A percentile compares a stretch with the other conserved stretches of the same genome.
These are phyloP conservation scores for Fragum fragum DNA, from an alignment of 2,888 invertebrate genomes.

Conservation along the genomic window DNA sequence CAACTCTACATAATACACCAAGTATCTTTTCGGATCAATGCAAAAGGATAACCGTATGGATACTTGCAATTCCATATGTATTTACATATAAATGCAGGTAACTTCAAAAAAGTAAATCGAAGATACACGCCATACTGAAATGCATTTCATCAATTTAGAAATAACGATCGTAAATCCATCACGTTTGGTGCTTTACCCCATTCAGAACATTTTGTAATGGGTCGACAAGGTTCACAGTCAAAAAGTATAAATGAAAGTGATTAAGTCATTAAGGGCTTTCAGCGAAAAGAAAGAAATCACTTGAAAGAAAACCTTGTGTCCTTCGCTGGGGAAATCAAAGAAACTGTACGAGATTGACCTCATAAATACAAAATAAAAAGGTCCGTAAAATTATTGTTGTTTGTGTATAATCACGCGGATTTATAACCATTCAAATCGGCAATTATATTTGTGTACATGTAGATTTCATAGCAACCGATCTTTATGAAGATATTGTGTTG, in stretches of 20 bases:
- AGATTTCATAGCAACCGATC: background rate
- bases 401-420: conserved; percentile 20
- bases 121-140: too few species aligned
- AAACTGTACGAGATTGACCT: conserved; percentile 8
- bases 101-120: too few species aligned
- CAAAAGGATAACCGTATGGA: too few species aligned
- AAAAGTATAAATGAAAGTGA: conserved; percentile 17
- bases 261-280: conserved; percentile 13
- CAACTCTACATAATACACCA: too few species aligned
- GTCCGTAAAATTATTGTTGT: conserved; percentile 27
- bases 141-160: too few species aligned
- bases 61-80: too few species aligned
- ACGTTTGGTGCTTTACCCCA: background rate
- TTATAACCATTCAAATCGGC: conserved; percentile 18
- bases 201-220: background rate
- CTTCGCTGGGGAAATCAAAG: conserved; percentile 21
- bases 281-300: conserved; percentile 11
- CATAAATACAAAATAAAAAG: conserved; percentile 17
- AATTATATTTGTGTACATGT: conserved; percentile 19
- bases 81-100: too few species aligned
- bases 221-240: background rate
- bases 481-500: background rate
- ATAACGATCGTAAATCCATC: background rate
- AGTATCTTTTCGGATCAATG: too few species aligned
- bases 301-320: conserved; percentile 21